Base-by-base conservation (phyloP, 2,797 vertebrate species). In the Labroides dimidiatus region DNA sequence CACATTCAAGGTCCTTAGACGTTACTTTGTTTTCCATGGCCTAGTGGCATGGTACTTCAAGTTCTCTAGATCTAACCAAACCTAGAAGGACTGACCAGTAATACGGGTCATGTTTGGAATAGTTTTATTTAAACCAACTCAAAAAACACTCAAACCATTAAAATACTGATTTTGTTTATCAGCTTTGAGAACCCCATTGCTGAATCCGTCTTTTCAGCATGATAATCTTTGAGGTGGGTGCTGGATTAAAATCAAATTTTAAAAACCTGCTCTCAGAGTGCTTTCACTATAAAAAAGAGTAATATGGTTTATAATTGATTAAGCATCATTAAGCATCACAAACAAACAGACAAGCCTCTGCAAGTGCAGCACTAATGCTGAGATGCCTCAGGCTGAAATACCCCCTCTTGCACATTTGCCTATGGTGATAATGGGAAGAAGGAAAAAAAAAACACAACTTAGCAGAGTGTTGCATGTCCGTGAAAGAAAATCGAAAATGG, bases 231-330 rank as follows among this genome's bases (percentile, higher is more conserved):
- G n/a, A n/a, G n/a, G n/a, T n/a, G n/a, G n/a, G n/a, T n/a, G n/a
- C n/a, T n/a, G n/a, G n/a, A n/a, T n/a, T 61, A 73, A 67, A 73
- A 80, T 69, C 49, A 15, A 39, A 75, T 21, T 52, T 81, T 70
- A 41, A 72, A 77, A 81, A 53, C 7, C 21, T 59, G 27, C 42
- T 5, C 53, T 77, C 68, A 52, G 64, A 84, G 69, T 50, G 81
- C 69, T 87, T 64, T 80, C 44, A 70, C 75, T 76, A 83, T 66
- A 49, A 82, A 80, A 85, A 81, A 72, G 64, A 73, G 73, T 69
- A 75, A 90, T 74, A 81, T 64, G 63, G 66, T 82, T 85, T 80
- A 84, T 87, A 91, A 90, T 91, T 91, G 81, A 93, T 85, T 62
- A 65, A 49, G 56, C 65, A 45, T 81, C 75, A 81, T 93, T 89